phyloP scores from a whole-genome alignment of 2,888 invertebrate species.

The Apotomis capreana region DNA sequence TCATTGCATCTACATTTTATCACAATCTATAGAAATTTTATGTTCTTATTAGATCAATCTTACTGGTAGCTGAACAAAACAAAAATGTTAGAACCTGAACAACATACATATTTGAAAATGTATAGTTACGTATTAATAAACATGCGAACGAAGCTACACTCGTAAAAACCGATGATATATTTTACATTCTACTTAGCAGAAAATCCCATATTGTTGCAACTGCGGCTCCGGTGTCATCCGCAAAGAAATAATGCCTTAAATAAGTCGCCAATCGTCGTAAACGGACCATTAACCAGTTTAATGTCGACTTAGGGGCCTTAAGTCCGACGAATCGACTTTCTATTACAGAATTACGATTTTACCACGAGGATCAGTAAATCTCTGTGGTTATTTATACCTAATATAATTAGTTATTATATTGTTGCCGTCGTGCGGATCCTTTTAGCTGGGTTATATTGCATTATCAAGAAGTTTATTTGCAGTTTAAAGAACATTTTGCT shows the following conservation, averaged over 20 bases:
- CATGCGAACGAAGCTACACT: conserved; percentile 54
- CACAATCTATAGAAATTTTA: no score
- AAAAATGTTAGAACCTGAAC: no score
- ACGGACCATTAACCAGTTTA: conserved; percentile 65
- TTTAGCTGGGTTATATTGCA: not conserved
- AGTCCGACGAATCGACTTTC: conserved; percentile 66
- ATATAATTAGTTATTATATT: conserved; percentile 1
- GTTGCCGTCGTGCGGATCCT: not conserved
- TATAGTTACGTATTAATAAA: not conserved
- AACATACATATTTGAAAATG: no score
- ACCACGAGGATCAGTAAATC: conserved; percentile 31
- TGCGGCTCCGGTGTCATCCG: conserved; percentile 56
- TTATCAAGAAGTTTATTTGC: no score
- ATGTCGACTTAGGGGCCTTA: conserved; percentile 61
- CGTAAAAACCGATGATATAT: conserved; percentile 63
- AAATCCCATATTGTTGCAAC: conserved; percentile 67
- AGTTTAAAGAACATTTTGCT: no score
- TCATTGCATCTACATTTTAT: no score
- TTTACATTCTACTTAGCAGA: conserved; percentile 73
- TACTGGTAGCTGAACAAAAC: no score
- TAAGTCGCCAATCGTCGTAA: conserved; percentile 56
- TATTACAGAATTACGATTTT: conserved; percentile 50
- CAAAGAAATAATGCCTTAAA: conserved; percentile 52
- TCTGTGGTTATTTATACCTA: not conserved
- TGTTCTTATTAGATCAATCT: no score